Evolutionary conservation across 2,113 vertebrate species (phyloP), one percentile per base, ranked within the genome.

Genomic region (Colius striatus): DNA sequence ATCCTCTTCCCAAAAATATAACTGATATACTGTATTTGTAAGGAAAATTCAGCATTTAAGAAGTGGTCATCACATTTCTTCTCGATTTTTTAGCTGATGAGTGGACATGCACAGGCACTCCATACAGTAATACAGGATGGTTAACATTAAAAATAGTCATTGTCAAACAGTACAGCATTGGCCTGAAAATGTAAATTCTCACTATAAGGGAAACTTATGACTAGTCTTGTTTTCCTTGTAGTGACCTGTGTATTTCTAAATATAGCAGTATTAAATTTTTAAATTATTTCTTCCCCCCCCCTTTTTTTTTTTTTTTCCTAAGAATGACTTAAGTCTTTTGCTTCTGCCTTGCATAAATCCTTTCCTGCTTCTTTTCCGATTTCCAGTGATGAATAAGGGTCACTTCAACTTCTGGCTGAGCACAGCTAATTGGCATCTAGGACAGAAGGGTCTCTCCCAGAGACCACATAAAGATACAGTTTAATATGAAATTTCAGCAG

Each of bases 321-420:
- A 87, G 15, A 38, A 66, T 93, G 47, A 70, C 22, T 94, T 83
- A 71, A 90, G 60, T 13, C 48, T 63, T 75, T 3, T 61, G 32
- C 60, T 85, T 65, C 78, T 95, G 50, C 55, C 67, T 85, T 77
- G 87, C 51, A 80, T 73, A 96, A 92, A 95, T 70, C 47, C 81
- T 34, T 89, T 80, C 36, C 57, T 85, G 62, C 50, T 87, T 84
- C 71, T 94, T 90, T 74, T 51, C 48, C 93, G 57, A 95, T 94
- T 96, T 92, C 53, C 48, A 92, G 61, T 67, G 80, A 95, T 12
- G 62, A 91, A 43, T 79, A 94, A 89, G 90, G 86, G 68, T 94
- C 82, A 86, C 93, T 96, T 94, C 79, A 96, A 61, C 45, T 86
- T 65, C 90, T 96, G 90, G 34, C 61, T 88, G 93, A 92, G 89